A percentile compares a stretch with the other conserved stretches of the same genome.
Evolutionary conservation across 1,140 invertebrate species (phyloP).

Genomic region (Oncopeltus fasciatus): DNA sequence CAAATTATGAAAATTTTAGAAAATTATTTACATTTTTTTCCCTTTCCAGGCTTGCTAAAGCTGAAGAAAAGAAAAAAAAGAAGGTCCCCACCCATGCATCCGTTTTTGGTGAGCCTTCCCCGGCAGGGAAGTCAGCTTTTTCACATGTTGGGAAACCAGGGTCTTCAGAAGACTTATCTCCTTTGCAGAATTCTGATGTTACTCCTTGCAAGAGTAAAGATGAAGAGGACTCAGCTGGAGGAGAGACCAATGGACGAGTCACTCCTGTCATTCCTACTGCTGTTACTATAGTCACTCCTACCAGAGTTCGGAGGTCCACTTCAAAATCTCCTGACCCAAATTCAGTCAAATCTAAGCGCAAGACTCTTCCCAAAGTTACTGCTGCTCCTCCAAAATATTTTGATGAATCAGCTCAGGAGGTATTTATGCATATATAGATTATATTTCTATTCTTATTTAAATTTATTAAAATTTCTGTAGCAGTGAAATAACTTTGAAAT

Average conservation of each 20-base stretch:
- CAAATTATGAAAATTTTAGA: too few relatives aligned
- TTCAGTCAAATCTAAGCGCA: too few relatives aligned
- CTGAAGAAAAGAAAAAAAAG: constrained; percentile 1
- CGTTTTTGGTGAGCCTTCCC: neutral
- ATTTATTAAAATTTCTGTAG: too few relatives aligned
- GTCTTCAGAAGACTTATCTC: neutral
- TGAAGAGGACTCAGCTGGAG: neutral
- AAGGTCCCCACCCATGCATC: neutral
- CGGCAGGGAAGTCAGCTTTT: neutral
- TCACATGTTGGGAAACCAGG: neutral
- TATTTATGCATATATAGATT: too few relatives aligned
- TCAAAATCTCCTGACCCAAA: neutral
- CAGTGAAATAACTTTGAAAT: too few relatives aligned
- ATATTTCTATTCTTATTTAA: too few relatives aligned
- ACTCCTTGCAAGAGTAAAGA: neutral
- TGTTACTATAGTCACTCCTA: neutral
- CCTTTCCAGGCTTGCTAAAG: constrained; percentile 7
- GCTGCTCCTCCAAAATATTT: neutral
- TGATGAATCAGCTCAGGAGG: neutral
- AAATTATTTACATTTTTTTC: neutral
- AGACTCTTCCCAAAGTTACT: neutral
- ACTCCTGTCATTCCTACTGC: neutral
- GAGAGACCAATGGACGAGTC: neutral
- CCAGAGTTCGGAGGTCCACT: neutral
- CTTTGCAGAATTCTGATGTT: neutral